These are phyloP conservation scores for Eremophila alpestris DNA, from an alignment of 2,797 vertebrate species.

Conservation along the genomic window DNA sequence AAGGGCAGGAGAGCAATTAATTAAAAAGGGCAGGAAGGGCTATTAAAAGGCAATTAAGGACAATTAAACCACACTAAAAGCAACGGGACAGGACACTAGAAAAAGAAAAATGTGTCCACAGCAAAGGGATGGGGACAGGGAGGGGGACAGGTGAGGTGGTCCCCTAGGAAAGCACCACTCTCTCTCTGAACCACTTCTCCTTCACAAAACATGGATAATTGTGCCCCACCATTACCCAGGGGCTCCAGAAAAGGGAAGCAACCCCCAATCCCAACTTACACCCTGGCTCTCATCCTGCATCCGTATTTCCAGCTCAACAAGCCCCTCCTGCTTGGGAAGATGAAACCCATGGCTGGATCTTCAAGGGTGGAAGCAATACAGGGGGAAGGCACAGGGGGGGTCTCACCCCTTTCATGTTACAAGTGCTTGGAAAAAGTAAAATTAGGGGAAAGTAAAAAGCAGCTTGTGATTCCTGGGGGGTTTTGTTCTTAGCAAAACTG, in stretches of 20 bases:
- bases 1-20: neutral
- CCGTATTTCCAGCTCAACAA: rapidly evolving
- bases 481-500: neutral
- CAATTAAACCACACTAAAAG: neutral
- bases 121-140: neutral
- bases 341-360: rapidly evolving
- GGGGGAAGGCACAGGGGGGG: neutral
- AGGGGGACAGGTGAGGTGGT: rapidly evolving
- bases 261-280: neutral
- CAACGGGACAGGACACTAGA: rapidly evolving
- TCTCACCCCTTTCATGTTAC: rapidly evolving
- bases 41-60: neutral
- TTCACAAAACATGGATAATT: rapidly evolving
- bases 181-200: neutral
- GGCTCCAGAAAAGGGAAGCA: neutral
- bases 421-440: neutral
- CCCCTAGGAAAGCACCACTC: neutral
- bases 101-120: neutral
- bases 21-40: neutral
- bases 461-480: neutral
- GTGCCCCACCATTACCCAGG: too few relatives aligned
- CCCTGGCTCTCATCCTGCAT: neutral
- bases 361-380: neutral
- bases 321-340: neutral
- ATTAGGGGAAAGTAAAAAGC: neutral